These are phyloP conservation scores for Sepioteuthis lessoniana DNA, from an alignment of 2,888 invertebrate genomes.

Conservation along the genomic window DNA sequence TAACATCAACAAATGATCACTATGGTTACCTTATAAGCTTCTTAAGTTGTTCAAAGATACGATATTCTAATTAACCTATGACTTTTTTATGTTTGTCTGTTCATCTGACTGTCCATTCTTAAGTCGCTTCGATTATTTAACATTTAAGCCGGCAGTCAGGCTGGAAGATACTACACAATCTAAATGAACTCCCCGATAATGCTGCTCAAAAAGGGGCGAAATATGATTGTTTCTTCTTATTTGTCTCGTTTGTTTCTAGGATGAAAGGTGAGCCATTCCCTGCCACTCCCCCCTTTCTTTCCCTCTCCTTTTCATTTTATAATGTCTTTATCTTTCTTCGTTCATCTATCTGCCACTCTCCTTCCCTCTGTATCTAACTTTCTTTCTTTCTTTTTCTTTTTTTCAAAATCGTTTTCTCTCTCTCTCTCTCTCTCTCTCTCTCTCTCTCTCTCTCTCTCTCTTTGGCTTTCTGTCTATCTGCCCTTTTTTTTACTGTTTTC, in stretches of 20 bases:
- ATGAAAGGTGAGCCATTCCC: not conserved
- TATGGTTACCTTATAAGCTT: not conserved
- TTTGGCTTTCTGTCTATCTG: not conserved
- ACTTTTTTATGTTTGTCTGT: not conserved
- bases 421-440: no score
- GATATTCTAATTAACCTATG: not conserved
- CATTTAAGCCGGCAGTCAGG: not conserved
- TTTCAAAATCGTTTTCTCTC: no score
- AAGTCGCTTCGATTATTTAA: conserved; percentile 24
- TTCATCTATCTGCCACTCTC: no score
- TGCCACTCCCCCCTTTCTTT: not conserved
- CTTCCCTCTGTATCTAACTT: no score
- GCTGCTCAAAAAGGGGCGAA: not conserved
- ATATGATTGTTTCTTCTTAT: not conserved
- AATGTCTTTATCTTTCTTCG: no score
- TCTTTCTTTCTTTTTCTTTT: no score
- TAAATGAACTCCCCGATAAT: not conserved
- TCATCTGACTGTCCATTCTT: not conserved
- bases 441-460: not conserved
- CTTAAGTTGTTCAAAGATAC: not conserved
- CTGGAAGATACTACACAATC: not conserved
- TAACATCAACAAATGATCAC: not conserved
- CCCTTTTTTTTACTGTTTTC: not conserved
- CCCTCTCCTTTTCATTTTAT: not conserved
- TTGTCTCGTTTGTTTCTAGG: not conserved